Evolutionary conservation across 2,113 vertebrate species (phyloP).

Genomic region (Oreochromis tanganicae): DNA sequence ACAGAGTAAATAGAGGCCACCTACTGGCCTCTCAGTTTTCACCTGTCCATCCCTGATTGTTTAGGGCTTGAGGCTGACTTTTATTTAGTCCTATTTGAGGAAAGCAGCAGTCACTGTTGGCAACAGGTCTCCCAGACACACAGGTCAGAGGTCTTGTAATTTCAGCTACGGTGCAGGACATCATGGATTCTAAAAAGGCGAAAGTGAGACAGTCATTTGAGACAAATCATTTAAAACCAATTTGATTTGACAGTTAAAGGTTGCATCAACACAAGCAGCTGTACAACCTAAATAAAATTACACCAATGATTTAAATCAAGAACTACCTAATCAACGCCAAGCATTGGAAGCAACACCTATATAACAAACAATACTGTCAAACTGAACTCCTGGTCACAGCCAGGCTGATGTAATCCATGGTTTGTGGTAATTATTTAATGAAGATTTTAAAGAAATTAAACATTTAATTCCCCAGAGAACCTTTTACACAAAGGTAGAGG

Average conservation of each 20-base stretch:
- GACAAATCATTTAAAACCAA: neutral
- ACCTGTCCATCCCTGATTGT: constrained; percentile 29
- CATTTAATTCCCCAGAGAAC: neutral
- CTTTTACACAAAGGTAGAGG: neutral
- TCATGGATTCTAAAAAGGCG: constrained; percentile 38
- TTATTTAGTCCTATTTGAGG: constrained; percentile 1
- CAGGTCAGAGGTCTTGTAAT: constrained; percentile 12
- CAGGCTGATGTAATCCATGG: neutral
- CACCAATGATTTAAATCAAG: neutral
- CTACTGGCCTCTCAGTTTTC: constrained; percentile 26
- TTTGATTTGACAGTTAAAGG: neutral
- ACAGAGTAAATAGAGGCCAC: constrained; percentile 31
- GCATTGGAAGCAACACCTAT: neutral
- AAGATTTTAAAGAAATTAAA: neutral
- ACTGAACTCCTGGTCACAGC: neutral
- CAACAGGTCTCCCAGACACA: constrained; percentile 14
- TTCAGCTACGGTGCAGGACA: constrained; percentile 41
- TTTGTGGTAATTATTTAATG: neutral
- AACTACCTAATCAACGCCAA: neutral
- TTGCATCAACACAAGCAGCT: neutral
- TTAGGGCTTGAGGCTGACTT: constrained; percentile 1
- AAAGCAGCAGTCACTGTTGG: constrained; percentile 1
- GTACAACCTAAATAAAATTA: neutral
- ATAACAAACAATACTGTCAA: neutral
- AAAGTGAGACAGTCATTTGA: neutral